These are phyloP conservation scores for Galerucella pusilla DNA, from an alignment of 2,888 invertebrate species.

Conservation along the genomic window DNA sequence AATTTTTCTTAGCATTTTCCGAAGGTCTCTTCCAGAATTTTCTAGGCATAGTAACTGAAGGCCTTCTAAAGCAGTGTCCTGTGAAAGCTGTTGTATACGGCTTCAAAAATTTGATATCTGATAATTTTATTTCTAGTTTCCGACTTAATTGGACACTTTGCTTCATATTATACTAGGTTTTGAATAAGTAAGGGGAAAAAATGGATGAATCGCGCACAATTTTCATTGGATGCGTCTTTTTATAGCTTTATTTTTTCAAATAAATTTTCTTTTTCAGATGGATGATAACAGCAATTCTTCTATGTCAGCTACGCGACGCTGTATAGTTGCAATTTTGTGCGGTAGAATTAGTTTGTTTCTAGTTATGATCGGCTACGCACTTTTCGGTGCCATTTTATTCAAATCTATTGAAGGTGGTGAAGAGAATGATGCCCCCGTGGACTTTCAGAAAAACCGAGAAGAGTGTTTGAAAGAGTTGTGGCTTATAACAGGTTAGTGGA, in stretches of 20 bases:
- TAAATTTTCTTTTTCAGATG: slow-evolving; percentile 54
- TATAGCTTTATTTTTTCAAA: neutral
- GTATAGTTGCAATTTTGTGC: slow-evolving; percentile 61
- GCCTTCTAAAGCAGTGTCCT: no score
- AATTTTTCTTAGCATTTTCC: no score
- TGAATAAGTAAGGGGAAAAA: no score
- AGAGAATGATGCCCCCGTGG: slow-evolving; percentile 52
- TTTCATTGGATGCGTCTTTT: no score
- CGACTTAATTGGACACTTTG: no score
- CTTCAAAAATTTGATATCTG: no score
- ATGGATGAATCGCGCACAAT: no score
- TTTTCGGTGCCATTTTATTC: slow-evolving; percentile 63
- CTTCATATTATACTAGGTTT: no score
- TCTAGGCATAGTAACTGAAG: no score
- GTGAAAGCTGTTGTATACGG: no score
- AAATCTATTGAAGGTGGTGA: slow-evolving; percentile 60
- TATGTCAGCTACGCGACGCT: slow-evolving; percentile 45
- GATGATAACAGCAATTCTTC: slow-evolving; percentile 50
- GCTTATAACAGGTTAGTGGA: slow-evolving; percentile 80
- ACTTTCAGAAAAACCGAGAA: slow-evolving; percentile 62
- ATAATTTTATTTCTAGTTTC: no score
- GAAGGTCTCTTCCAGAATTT: no score
- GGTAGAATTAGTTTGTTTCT: slow-evolving; percentile 60
- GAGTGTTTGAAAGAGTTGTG: slow-evolving; percentile 78
- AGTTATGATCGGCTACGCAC: slow-evolving; percentile 61